phyloP scores from a whole-genome alignment of 2,888 invertebrate species.

The Nephrotoma flavescens region DNA sequence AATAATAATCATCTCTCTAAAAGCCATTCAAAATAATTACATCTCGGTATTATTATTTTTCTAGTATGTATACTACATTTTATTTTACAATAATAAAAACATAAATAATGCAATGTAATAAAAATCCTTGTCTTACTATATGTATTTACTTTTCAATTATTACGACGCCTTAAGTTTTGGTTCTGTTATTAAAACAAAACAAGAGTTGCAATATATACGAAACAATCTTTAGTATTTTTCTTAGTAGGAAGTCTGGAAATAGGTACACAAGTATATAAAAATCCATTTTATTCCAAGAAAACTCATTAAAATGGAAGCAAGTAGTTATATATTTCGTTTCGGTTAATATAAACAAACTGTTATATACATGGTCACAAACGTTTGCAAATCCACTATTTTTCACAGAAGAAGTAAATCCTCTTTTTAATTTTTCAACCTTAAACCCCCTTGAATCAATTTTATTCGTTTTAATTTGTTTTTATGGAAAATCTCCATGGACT shows the following conservation, averaged over 20 bases:
- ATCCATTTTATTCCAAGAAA: neutral
- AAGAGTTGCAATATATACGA: neutral
- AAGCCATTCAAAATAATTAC: neutral
- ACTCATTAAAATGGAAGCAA: neutral
- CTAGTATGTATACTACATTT: neutral
- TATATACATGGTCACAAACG: neutral
- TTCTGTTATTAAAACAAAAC: neutral
- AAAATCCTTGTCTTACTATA: neutral
- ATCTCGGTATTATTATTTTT: neutral
- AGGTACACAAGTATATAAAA: neutral
- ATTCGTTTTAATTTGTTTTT: neutral
- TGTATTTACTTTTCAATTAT: neutral
- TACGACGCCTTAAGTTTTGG: neutral
- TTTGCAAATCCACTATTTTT: neutral
- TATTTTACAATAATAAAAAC: neutral
- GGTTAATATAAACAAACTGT: neutral
- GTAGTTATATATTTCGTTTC: neutral
- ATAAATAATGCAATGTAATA: neutral
- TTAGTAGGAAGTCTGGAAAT: no score
- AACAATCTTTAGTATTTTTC: neutral
- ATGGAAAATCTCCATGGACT: neutral
- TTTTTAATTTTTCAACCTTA: neutral
- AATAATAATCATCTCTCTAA: neutral
- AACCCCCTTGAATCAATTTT: neutral
- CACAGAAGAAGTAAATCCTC: neutral